phyloP scores from a whole-genome alignment of 1,140 invertebrate genomes.

The Galleria mellonella region DNA sequence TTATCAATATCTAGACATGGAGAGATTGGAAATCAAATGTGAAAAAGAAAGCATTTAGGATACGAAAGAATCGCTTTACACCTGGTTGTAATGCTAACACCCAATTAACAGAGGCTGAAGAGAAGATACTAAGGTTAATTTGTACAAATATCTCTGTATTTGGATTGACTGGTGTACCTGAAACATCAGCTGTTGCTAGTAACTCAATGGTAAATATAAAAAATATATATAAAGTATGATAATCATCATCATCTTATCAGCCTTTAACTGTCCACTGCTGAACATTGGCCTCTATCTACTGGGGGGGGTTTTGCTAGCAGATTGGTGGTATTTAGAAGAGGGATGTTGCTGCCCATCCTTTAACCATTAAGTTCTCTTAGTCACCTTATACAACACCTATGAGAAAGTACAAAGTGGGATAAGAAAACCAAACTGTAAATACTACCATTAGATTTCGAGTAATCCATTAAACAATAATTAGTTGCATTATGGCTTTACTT shows the following conservation, averaged over 20 bases:
- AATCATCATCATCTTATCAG: neutral
- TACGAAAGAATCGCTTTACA: constrained; percentile 32
- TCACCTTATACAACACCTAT: too few relatives aligned
- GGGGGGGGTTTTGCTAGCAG: too few relatives aligned
- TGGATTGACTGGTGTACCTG: constrained; percentile 31
- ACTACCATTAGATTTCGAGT: too few relatives aligned
- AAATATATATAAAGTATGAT: neutral
- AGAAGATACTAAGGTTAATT: constrained; percentile 37
- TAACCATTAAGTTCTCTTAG: too few relatives aligned
- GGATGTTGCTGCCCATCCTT: too few relatives aligned
- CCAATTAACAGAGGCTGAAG: constrained; percentile 34
- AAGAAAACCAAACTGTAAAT: too few relatives aligned
- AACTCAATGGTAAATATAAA: constrained; percentile 23
- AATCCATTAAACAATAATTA: too few relatives aligned
- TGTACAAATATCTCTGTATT: constrained; percentile 36
- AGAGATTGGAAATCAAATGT: constrained; percentile 49
- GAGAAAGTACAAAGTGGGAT: too few relatives aligned
- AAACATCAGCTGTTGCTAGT: constrained; percentile 20
- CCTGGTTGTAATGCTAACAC: constrained; percentile 27
- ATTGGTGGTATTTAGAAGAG: too few relatives aligned
- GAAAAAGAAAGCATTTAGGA: constrained; percentile 42
- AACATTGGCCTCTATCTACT: too few relatives aligned
- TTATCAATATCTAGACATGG: constrained; percentile 40
- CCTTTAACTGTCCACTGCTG: too few relatives aligned
- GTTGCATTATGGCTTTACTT: too few relatives aligned